Base-by-base conservation (phyloP, 2,797 vertebrate species). In the Pterois miles region DNA sequence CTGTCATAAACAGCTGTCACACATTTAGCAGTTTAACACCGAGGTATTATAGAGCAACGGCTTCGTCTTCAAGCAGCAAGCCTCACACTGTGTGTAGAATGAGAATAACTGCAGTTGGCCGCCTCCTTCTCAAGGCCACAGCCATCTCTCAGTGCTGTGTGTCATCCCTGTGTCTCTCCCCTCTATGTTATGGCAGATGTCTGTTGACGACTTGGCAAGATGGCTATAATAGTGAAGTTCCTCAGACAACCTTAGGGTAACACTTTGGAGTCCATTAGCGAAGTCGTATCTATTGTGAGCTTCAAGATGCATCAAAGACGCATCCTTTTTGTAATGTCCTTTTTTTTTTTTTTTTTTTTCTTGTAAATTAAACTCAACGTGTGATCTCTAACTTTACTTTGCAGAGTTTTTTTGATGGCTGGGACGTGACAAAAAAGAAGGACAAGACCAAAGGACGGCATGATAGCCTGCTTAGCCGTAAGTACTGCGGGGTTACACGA, bases 381-480 rank as follows among this genome's bases (percentile, higher is more conserved):
- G 18, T 27, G 11, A 29, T 53, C 23, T 73, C 5, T 29, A 8
- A 25, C 56, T 78, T 74, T 63, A 13, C 40, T 82, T 85, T 62
- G 29, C 94, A 99, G 98, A 99, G 98, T 81, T 99, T 99, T 89
- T 99, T 99, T 65, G 96, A 98, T 71, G 96, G 96, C 86, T 98
- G 97, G 97, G 97, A 99, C 67, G 96, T 97, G 80, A 97, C 96
- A 0, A 98, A 98, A 90, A 99, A 98, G 94, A 99, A 98, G 83
- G 97, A 98, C 88, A 98, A 98, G 94, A 95, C 96, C 88, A 98
- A 98, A 93, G 96, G 96, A 36, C 93, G 97, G 57, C 91, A 94
- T 0, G 95, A 96, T n/a, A 95, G 91, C 72, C 74, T 96, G 76
- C 91, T 95, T 1, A 93, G 86, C 53, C 93, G 95, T 96, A 67